Evolutionary conservation across 2,888 invertebrate genomes (phyloP).

Genomic region (Ferdinandea cuprea): DNA sequence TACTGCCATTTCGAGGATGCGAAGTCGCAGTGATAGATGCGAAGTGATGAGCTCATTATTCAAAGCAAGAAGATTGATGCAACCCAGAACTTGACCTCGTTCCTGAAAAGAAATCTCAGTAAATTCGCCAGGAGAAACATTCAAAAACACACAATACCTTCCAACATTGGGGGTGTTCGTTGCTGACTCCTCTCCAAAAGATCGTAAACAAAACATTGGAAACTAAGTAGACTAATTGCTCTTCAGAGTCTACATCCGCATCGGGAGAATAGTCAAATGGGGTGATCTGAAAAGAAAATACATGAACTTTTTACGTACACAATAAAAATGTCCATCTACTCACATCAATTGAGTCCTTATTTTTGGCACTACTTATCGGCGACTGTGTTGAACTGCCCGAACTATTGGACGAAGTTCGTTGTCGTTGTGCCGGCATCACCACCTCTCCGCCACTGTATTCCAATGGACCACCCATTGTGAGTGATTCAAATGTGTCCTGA

Average conservation of each 20-base stretch:
- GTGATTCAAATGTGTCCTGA: constrained; percentile 82
- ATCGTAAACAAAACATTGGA: constrained; percentile 85
- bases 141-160: constrained; percentile 77
- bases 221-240: constrained; percentile 85
- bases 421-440: constrained; percentile 73
- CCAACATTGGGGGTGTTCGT: constrained; percentile 85
- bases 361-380: constrained; percentile 77
- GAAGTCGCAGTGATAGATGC: constrained; percentile 84
- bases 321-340: not conserved
- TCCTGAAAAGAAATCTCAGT: constrained; percentile 77
- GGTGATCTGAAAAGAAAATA: constrained; percentile 21
- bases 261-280: constrained; percentile 80
- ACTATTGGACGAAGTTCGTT: constrained; percentile 80
- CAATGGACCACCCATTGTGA: constrained; percentile 78
- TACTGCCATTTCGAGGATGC: constrained; percentile 85
- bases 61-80: constrained; percentile 85
- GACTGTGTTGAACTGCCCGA: constrained; percentile 82
- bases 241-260: constrained; percentile 83
- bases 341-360: constrained; percentile 79
- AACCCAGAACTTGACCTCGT: constrained; percentile 86
- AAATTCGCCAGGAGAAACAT: not conserved
- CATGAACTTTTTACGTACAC: no score
- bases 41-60: constrained; percentile 85
- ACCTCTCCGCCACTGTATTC: constrained; percentile 78
- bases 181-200: constrained; percentile 86